Conservation (phyloP, 2,888 invertebrate genomes). For the Beris morrisii region DNA sequence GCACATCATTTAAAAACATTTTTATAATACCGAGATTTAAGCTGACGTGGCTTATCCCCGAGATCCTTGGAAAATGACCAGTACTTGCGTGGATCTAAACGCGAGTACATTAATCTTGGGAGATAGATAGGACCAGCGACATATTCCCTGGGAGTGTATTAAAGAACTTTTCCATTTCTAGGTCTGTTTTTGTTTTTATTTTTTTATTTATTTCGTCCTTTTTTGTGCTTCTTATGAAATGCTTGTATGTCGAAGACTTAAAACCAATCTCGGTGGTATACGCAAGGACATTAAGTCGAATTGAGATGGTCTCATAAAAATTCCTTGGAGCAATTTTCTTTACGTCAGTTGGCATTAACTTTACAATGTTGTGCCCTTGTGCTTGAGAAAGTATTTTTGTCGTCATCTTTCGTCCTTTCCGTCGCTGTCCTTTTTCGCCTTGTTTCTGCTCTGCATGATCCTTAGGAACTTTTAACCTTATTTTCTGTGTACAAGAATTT, state of each 20-base stretch:
- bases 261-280: constrained; percentile 32
- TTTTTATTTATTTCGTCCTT: background rate
- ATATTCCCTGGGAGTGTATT: constrained; percentile 23
- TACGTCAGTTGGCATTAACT: constrained; percentile 35
- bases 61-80: no score
- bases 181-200: constrained; percentile 15
- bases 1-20: no score
- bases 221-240: constrained; percentile 9
- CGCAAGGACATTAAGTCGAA: constrained; percentile 33
- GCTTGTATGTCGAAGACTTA: constrained; percentile 29
- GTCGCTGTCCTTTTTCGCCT: constrained; percentile 7
- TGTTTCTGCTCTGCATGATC: constrained; percentile 8
- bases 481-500: constrained; percentile 21
- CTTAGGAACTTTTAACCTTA: constrained; percentile 33
- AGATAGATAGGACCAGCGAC: background rate
- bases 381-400: constrained; percentile 19
- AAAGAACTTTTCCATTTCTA: constrained; percentile 17
- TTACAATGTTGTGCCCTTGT: constrained; percentile 33
- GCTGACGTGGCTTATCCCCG: no score
- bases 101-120: no score
- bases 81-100: no score
- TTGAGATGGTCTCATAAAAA: constrained; percentile 37
- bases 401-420: constrained; percentile 13
- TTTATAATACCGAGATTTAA: no score
- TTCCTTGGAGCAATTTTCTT: constrained; percentile 37